Evolutionary conservation across 2,888 invertebrate species (phyloP), one percentile per base, ranked within the genome.

Genomic region (Brachylomia viminalis): DNA sequence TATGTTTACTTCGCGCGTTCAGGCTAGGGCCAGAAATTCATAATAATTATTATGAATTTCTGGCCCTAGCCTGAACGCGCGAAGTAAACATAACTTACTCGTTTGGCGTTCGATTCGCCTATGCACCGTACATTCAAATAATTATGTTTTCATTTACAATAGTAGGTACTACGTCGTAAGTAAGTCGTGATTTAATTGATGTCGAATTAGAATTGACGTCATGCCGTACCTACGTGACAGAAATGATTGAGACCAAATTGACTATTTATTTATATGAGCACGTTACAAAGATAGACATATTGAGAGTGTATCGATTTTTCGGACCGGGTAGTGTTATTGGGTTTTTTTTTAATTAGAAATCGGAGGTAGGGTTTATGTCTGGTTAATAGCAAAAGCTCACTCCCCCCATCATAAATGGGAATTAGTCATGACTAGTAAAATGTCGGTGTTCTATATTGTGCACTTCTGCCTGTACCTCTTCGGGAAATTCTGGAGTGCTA

Each of bases 151-250:
- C 27, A 17, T 38, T 38, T 27, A 27, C 23, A 47, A 49, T 20
- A 58, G 20, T 42, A 54, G 6, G 13, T 38, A 45, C 6, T 47
- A 15, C 7, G n/a, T 23, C 17, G 17, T 52, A 23, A 73, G 33
- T 54, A 38, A 27, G n/a, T 38, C 7, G 20, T 62, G n/a, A 54
- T 58, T 65, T 58, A 42, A 58, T 49, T 30, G 33, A 73, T 65
- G 17, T 13, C 3, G 4, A n/a, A 23, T 62, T 30, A 1, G 23
- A 1, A 65, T 65, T 58, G 47, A 47, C 10, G n/a, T 73, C 27
- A 49, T 23, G 0, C 20, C 30, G 13, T 59, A 17, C 5, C 23
- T 33, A 13, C 45, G 67, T 67, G 42, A 20, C n/a, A 33, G n/a
- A 38, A 56, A 58, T 47, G 0, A 72, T 30, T 27, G n/a, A n/a